Conservation (phyloP, 2,888 invertebrate genomes). For the Acanthacorydalis orientalis region DNA sequence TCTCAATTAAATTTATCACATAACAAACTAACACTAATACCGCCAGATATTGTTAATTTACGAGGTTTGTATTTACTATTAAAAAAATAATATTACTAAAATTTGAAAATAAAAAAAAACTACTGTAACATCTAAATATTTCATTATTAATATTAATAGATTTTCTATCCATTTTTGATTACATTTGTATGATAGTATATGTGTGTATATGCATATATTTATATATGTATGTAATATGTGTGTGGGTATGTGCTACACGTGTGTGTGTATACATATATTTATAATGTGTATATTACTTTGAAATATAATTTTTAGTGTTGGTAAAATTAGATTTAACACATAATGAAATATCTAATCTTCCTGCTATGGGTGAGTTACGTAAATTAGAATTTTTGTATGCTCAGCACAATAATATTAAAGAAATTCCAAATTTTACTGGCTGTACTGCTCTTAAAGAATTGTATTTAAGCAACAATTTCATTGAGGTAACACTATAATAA, state of each 20-base stretch:
- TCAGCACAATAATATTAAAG: slow-evolving; percentile 64
- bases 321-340: slow-evolving; percentile 56
- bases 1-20: slow-evolving; percentile 54
- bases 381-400: slow-evolving; percentile 61
- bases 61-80: slow-evolving; percentile 41
- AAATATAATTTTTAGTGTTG: slow-evolving; percentile 31
- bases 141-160: not conserved
- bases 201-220: not conserved
- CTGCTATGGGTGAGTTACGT: slow-evolving; percentile 52
- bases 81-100: too few species aligned
- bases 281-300: not conserved
- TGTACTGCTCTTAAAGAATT: slow-evolving; percentile 63
- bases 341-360: slow-evolving; percentile 48
- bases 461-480: slow-evolving; percentile 67
- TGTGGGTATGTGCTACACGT: too few species aligned
- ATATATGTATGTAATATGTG: not conserved
- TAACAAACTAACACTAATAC: slow-evolving; percentile 57
- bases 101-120: too few species aligned
- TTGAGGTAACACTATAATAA: slow-evolving; percentile 34
- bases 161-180: not conserved
- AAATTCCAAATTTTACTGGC: slow-evolving; percentile 59
- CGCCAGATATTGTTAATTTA: slow-evolving; percentile 66
- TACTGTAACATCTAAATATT: not conserved
- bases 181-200: not conserved
- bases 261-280: not conserved